Percentiles rank a stretch among this genome's conserved stretches.
These are phyloP conservation scores for Drosophila kepulauana DNA, from an alignment of 1,140 invertebrate species.

Conservation along the genomic window DNA sequence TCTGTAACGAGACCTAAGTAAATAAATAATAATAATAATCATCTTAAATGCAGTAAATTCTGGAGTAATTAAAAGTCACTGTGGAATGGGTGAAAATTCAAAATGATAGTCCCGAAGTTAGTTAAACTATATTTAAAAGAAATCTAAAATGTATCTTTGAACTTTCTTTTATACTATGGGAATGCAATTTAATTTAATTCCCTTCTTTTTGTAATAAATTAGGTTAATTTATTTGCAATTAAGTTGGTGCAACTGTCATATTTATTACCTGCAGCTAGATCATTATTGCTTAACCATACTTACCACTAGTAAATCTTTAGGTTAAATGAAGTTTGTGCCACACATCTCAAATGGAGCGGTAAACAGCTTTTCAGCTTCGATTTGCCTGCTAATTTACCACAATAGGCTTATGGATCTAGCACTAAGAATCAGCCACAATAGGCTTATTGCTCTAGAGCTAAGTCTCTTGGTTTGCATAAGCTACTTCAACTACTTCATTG, in stretches of 20 bases:
- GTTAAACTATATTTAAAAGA: too few relatives aligned
- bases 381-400: slow-evolving; percentile 20
- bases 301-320: background rate
- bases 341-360: background rate
- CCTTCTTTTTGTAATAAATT: too few relatives aligned
- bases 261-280: background rate
- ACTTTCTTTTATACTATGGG: too few relatives aligned
- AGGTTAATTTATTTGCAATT: too few relatives aligned
- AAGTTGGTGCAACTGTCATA: too few relatives aligned
- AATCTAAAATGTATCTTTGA: too few relatives aligned
- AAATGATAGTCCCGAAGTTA: too few relatives aligned
- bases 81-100: too few relatives aligned
- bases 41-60: too few relatives aligned
- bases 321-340: background rate
- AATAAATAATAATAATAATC: background rate
- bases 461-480: slow-evolving; percentile 1
- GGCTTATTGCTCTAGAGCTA: slow-evolving; percentile 12
- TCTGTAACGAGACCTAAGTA: background rate
- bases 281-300: background rate
- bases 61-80: too few relatives aligned
- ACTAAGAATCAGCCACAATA: slow-evolving; percentile 10
- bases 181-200: too few relatives aligned
- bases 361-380: slow-evolving; percentile 3
- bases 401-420: slow-evolving; percentile 21
- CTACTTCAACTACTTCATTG: background rate